Conservation (phyloP, 1,140 invertebrate genomes). For the Cotesia chilonis region DNA sequence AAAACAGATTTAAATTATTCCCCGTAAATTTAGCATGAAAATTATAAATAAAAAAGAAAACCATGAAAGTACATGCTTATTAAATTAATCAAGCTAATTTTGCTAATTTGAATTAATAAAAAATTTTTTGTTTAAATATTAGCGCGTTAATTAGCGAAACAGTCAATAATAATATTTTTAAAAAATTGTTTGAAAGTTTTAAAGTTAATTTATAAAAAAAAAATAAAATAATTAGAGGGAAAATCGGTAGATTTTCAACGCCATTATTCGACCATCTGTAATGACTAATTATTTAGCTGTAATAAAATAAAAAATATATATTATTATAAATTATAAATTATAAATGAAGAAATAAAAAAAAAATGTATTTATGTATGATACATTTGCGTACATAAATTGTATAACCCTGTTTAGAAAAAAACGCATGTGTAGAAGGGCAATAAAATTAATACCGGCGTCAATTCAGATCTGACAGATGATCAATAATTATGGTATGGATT, state of each 20-base stretch:
- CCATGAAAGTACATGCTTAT: slow-evolving; percentile 65
- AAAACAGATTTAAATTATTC: slow-evolving; percentile 40
- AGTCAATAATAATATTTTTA: slow-evolving; percentile 16
- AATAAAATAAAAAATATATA: slow-evolving; percentile 38
- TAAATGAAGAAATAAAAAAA: slow-evolving; percentile 31
- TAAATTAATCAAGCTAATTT: slow-evolving; percentile 48
- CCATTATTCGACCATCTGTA: slow-evolving; percentile 13
- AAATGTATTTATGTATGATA: slow-evolving; percentile 34
- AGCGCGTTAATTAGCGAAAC: slow-evolving; percentile 6
- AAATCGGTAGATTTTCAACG: neutral
- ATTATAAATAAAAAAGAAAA: slow-evolving; percentile 59
- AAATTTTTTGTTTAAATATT: neutral
- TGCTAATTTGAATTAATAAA: slow-evolving; percentile 34
- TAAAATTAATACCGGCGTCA: slow-evolving; percentile 30
- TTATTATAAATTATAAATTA: slow-evolving; percentile 9
- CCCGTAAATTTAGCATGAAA: slow-evolving; percentile 55
- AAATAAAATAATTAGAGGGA: neutral
- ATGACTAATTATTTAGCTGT: slow-evolving; percentile 35
- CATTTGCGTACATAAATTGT: slow-evolving; percentile 9
- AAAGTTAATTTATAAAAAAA: neutral
- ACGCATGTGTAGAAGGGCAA: slow-evolving; percentile 22
- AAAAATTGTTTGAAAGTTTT: slow-evolving; percentile 6
- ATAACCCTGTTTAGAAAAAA: slow-evolving; percentile 12
- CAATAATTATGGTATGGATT: neutral
- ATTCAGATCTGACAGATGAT: slow-evolving; percentile 31